Evolutionary conservation across 2,113 vertebrate genomes (phyloP).

Genomic region (Ovis aries): ARS-UI_Ramb_v3.0 NC_056069.1:33747001-33747500

Average conservation of each 20-base stretch:
- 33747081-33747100: not conserved
- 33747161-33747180: not conserved
- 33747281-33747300: not conserved
- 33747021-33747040: not conserved
- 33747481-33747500: not conserved
- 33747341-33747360: not conserved
- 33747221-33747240: not conserved
- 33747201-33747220: not conserved
- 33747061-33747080: not conserved
- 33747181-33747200: not conserved
- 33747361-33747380: not conserved
- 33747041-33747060: not conserved
- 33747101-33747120: not conserved
- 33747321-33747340: not conserved
- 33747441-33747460: not conserved
- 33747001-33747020: not conserved
- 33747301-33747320: not conserved
- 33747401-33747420: not conserved
- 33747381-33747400: not conserved
- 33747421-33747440: not conserved
- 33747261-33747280: not conserved
- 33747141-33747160: not conserved
- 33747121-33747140: not conserved
- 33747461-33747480: not conserved
- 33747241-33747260: not conserved